Evolutionary conservation across 2,113 vertebrate genomes (phyloP).

Genomic region (Seriola dumerili): DNA sequence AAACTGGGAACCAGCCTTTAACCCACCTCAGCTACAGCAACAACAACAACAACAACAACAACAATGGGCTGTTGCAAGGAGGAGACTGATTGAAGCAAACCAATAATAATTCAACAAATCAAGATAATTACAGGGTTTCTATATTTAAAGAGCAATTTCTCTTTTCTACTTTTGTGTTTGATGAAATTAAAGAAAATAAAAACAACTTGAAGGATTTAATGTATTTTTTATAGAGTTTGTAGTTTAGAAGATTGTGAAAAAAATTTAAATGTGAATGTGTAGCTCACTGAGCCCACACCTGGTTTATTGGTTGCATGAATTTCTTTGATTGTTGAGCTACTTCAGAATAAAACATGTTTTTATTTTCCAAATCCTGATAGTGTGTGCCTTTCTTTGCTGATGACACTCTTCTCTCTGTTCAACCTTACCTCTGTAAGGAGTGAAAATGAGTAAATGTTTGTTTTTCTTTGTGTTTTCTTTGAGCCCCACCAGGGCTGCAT

Average conservation of each 20-base stretch:
- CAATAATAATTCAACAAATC: fast-evolving
- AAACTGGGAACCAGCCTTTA: not conserved
- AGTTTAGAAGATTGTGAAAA: not conserved
- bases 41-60: no score
- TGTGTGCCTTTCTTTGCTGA: not conserved
- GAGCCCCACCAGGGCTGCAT: not conserved
- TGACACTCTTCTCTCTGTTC: slow-evolving; percentile 1
- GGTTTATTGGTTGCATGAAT: not conserved
- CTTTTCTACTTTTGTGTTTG: not conserved
- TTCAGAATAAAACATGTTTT: slow-evolving; percentile 12
- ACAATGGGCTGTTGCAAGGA: not conserved
- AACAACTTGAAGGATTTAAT: not conserved
- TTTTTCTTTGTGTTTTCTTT: not conserved
- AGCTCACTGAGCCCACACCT: not conserved
- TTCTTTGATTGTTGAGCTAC: not conserved
- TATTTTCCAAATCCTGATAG: not conserved
- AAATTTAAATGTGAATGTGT: slow-evolving; percentile 17
- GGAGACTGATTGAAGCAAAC: not conserved
- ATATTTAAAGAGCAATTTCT: not conserved
- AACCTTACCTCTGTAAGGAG: not conserved
- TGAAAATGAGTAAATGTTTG: no score
- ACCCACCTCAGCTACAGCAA: not conserved
- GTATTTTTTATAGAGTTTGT: not conserved
- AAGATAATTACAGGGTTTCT: not conserved
- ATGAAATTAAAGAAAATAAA: not conserved